Base-by-base conservation (phyloP, 1,140 invertebrate genomes). In the Pogonomyrmex barbatus region DNA sequence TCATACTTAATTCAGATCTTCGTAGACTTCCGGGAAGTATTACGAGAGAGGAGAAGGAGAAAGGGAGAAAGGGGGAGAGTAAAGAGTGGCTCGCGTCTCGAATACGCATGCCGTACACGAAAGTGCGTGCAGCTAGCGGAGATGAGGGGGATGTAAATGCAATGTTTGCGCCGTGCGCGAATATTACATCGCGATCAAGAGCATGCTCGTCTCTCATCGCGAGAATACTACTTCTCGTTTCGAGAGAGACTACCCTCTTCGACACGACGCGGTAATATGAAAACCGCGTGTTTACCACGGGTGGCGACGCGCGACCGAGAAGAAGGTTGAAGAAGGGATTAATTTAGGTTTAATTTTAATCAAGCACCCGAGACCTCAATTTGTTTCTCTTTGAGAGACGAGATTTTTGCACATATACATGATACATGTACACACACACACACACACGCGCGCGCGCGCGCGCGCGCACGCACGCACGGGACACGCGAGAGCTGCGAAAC, bases 301-400 rank as follows among this genome's bases (percentile, higher is more conserved):
- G n/a, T 45, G 79, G 71, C 56, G 30, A 82, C 79, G 30, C 50
- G 39, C 63, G 45, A 8, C 4, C 36, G n/a, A 52, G 4, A 10
- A 42, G 54, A 36, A 56, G 50, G 4, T 8, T 50, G 54, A 47
- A 60, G 54, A 65, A 47, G 52, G 54, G 65, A 82, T 82, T 82
- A 82, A 82, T 82, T 82, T 73, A 71, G 67, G 36, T 83, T 83
- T 83, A 83, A 83, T 83, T 83, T 83, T 83, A 83, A 83, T 83
- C 79, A 83, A 83, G 79, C 68, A n/a, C 79, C 54, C 79, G 42
- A 68, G 79, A 75, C 68, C 56, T 42, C 70, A 83, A 83, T 83
- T 83, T 83, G 79, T 62, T 47, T 60, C 56, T 75, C 79, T 75
- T 83, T 83, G 79, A 75, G 54, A 60, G 54, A 45, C 68, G 33